Conservation (phyloP, 1,140 invertebrate genomes). For the Plectrocnemia conspersa region DNA sequence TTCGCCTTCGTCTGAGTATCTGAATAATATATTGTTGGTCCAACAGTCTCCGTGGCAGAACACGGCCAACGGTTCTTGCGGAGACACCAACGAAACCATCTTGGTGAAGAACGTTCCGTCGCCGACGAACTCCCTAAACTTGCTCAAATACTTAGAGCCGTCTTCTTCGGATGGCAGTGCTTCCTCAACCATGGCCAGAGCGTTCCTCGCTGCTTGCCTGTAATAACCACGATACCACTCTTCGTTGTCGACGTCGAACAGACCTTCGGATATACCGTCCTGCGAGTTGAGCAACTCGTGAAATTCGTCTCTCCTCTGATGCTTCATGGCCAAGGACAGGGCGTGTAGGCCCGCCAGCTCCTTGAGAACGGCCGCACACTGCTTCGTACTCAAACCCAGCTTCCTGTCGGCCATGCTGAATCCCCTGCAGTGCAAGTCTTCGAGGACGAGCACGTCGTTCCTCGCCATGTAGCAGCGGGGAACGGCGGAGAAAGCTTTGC, state of each 20-base stretch:
- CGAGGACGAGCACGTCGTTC: constrained; percentile 61
- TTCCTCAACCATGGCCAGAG: constrained; percentile 60
- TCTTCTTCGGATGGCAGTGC: constrained; percentile 50
- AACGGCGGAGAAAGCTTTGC: constrained; percentile 55
- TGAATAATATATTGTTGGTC: constrained; percentile 70
- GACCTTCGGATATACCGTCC: constrained; percentile 48
- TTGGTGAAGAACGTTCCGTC: constrained; percentile 62
- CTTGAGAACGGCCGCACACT: constrained; percentile 57
- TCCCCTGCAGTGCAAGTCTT: constrained; percentile 53
- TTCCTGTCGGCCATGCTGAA: constrained; percentile 65
- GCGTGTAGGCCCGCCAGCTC: constrained; percentile 64
- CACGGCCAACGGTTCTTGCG: constrained; percentile 59
- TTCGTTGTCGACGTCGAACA: constrained; percentile 61
- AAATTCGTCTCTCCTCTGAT: constrained; percentile 59
- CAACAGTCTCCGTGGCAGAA: constrained; percentile 72
- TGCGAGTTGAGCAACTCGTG: constrained; percentile 53
- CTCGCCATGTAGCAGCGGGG: constrained; percentile 61
- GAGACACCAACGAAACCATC: constrained; percentile 61
- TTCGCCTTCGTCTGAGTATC: constrained; percentile 48
- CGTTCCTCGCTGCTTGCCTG: constrained; percentile 58
- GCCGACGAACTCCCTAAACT: constrained; percentile 57
- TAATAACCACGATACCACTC: constrained; percentile 68
- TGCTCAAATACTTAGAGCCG: constrained; percentile 55
- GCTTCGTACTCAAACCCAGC: constrained; percentile 57
- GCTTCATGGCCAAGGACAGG: constrained; percentile 60